Conservation (phyloP, 2,113 vertebrate species). For the Synodontis membranacea region DNA sequence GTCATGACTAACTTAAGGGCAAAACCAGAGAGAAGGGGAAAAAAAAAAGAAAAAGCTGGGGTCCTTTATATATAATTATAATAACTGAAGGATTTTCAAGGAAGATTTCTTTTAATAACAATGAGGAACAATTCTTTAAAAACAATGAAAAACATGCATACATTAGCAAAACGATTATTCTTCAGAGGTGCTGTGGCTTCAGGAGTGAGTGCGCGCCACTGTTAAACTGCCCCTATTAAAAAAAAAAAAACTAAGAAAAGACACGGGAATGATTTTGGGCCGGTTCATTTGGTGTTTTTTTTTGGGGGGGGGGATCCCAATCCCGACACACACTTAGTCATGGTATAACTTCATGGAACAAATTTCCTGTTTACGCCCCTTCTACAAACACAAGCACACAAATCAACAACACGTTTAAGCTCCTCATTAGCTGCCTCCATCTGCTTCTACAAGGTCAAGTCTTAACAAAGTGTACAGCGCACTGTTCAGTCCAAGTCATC, state of each 20-base stretch:
- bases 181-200: too few relatives aligned
- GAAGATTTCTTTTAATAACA: background rate
- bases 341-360: background rate
- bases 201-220: background rate
- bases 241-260: background rate
- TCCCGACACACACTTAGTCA: background rate
- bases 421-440: background rate
- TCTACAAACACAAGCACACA: background rate
- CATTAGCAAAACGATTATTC: too few relatives aligned
- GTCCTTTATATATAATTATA: background rate
- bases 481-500: background rate
- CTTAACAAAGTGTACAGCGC: background rate
- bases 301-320: background rate
- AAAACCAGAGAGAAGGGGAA: too few relatives aligned
- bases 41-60: too few relatives aligned
- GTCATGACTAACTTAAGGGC: too few relatives aligned
- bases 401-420: background rate
- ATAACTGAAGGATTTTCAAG: background rate
- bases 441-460: background rate
- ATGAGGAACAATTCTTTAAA: background rate
- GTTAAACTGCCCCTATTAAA: background rate
- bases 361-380: background rate
- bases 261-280: background rate
- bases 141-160: background rate
- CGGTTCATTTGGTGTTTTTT: background rate